Percentiles rank a stretch among this genome's conserved stretches.
Evolutionary conservation across 2,113 vertebrate species (phyloP).

Genomic region (Protobothrops mucrosquamatus): DNA sequence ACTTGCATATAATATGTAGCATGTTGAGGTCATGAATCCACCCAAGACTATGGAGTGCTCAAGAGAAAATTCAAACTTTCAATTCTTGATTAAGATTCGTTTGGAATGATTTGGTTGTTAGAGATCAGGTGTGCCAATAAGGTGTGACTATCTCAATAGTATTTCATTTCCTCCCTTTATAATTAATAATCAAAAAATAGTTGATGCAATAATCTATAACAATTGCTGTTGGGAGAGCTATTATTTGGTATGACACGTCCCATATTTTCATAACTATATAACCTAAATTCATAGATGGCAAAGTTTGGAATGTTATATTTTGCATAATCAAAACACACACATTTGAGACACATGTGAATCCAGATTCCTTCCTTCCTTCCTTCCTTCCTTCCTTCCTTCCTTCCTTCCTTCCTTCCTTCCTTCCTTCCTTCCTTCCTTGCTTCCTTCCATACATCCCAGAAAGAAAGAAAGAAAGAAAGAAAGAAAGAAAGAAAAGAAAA

Average conservation of each 20-base stretch:
- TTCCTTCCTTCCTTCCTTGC: too few species aligned
- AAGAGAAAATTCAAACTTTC: neutral
- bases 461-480: too few species aligned
- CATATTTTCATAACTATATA: neutral
- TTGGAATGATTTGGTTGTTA: neutral
- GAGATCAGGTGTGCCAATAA: neutral
- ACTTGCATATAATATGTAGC: neutral
- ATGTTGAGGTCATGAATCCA: neutral
- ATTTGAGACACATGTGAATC: neutral
- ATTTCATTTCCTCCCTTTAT: neutral
- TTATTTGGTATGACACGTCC: neutral
- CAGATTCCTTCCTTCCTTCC: neutral
- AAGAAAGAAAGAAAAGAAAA: too few species aligned
- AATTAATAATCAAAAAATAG: neutral
- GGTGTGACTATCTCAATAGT: neutral
- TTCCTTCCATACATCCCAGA: neutral
- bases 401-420: too few species aligned
- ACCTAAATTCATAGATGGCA: neutral
- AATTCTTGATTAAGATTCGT: neutral
- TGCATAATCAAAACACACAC: fast-evolving
- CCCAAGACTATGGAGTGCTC: neutral
- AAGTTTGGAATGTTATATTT: fast-evolving
- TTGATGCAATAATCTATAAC: neutral
- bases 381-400: too few species aligned
- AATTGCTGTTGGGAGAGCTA: neutral